Evolutionary conservation across 2,888 invertebrate species (phyloP), one percentile per base, ranked within the genome.

Genomic region (Limulus polyphemus): DNA sequence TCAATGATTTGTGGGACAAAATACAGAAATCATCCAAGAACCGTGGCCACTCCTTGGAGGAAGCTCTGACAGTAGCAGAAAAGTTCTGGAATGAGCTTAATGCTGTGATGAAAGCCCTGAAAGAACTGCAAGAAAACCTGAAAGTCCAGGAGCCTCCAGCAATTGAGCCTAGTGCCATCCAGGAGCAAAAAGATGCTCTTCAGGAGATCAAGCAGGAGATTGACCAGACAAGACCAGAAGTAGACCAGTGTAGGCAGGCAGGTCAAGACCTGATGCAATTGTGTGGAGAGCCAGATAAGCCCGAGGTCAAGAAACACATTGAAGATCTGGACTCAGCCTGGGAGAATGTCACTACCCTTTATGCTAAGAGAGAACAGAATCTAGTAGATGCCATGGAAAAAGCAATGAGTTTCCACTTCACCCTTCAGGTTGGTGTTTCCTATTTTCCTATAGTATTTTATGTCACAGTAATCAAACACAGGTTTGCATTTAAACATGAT

Each of bases 351-450:
- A 94, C 92, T 0, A 90, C 91, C 0, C 78, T 95, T 56, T 95
- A 90, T 76, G 92, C 91, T 2, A 84, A 87, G 72, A 82, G 90
- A 12, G 95, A 91, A 77, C 91, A 92, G 78, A 92, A 94, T 76
- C 84, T 98, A 57, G 91, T 95, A 68, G 92, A 94, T 74, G 95
- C 95, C 55, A 93, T 97, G 90, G 90, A 92, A 79, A 94, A 93
- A 75, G 93, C 95, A 1, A 85, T 87, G 83, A 74, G 75, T 68
- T 95, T 94, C 87, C 93, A 94, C 76, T 93, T 92, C 74, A 93
- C 92, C 0, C 75, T 91, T 61, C 80, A 32, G 32, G 32, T 32
- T 32, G 3, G 32, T 32, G 32, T 32, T 32, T 32, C 32, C 32
- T 32, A 32, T 7, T 32, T 32, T 32, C 32, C 5, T 32, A 32